Evolutionary conservation across 2,113 vertebrate genomes (phyloP).

Genomic region (Rutilus rutilus): DNA sequence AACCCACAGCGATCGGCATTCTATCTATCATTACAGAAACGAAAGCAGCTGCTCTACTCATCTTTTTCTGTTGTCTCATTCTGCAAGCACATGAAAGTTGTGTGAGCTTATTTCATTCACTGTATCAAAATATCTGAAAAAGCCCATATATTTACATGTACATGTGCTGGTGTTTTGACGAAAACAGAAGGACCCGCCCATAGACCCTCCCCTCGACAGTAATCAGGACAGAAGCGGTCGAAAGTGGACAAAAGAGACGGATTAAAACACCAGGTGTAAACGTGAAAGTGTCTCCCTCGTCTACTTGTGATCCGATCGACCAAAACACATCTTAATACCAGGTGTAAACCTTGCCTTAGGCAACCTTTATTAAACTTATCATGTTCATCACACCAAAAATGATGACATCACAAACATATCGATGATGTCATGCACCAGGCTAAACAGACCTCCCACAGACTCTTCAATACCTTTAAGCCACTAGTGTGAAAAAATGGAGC

Average conservation of each 20-base stretch:
- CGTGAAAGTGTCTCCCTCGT: too few species aligned
- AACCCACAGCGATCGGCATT: too few species aligned
- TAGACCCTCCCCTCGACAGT: too few species aligned
- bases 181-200: background rate
- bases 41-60: background rate
- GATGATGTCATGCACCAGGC: conserved; percentile 59
- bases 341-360: too few species aligned
- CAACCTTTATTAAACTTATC: background rate
- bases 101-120: background rate
- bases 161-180: background rate
- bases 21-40: too few species aligned
- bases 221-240: too few species aligned
- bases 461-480: conserved; percentile 58
- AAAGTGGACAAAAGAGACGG: too few species aligned
- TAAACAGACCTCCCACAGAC: conserved; percentile 21
- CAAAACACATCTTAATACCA: too few species aligned
- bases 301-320: too few species aligned
- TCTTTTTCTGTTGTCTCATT: background rate
- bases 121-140: background rate
- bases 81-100: background rate
- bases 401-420: conserved; percentile 10
- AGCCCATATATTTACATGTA: background rate
- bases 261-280: too few species aligned
- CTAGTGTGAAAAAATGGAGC: conserved; percentile 61
- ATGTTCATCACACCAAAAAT: background rate